These are phyloP conservation scores for Aythya baeri DNA, from an alignment of 2,113 vertebrate genomes.

Conservation along the genomic window DNA sequence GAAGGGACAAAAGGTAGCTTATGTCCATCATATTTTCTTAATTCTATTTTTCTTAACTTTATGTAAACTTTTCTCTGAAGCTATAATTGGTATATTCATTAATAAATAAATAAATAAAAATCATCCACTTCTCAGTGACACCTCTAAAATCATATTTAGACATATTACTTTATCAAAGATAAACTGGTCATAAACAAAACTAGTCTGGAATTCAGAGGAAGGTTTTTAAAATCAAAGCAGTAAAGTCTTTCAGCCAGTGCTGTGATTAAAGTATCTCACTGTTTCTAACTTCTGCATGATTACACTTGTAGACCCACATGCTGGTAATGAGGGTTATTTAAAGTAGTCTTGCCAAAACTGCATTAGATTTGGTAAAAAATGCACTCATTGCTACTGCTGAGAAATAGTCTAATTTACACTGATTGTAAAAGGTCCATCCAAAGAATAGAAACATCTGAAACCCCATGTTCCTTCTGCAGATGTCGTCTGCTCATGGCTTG, in stretches of 20 bases:
- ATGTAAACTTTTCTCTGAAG: conserved; percentile 19
- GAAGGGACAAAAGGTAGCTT: neutral
- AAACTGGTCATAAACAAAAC: neutral
- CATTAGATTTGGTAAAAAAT: neutral
- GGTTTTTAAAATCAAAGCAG: neutral
- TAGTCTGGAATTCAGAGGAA: neutral
- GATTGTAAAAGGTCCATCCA: neutral
- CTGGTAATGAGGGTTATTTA: neutral
- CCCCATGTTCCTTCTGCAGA: neutral
- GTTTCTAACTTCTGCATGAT: neutral
- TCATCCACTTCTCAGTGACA: neutral
- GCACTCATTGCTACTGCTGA: neutral
- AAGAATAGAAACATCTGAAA: neutral
- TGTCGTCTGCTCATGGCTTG: neutral
- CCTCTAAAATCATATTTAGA: neutral
- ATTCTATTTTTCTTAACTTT: conserved; percentile 8
- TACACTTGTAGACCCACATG: neutral
- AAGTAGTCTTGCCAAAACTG: neutral
- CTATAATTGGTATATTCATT: neutral
- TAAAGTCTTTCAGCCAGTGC: neutral
- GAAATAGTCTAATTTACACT: neutral
- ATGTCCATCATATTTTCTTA: neutral
- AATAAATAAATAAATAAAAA: neutral
- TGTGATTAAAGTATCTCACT: neutral
- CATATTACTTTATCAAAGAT: neutral